These are phyloP conservation scores for Polietes domitor DNA, from an alignment of 2,888 invertebrate species.

Conservation along the genomic window DNA sequence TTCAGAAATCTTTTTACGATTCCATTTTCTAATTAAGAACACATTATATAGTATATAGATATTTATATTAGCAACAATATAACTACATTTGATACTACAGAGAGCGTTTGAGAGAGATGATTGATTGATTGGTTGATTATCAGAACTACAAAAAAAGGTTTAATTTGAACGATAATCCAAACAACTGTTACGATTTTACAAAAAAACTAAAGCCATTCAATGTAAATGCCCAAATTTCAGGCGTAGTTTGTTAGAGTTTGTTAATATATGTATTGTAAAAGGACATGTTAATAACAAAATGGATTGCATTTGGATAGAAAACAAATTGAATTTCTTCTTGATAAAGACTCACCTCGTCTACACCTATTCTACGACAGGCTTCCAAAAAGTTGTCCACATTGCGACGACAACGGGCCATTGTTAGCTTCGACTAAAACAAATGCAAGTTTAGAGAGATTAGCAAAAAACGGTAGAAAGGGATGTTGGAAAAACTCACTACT, in stretches of 20 bases:
- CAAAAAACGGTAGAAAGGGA: background rate
- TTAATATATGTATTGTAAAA: conserved; percentile 28
- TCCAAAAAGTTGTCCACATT: conserved; percentile 98
- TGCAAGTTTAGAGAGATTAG: conserved; percentile 8
- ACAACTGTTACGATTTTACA: conserved; percentile 6
- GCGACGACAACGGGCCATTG: conserved; percentile 95
- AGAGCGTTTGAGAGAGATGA: background rate
- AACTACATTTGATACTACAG: conserved; percentile 13
- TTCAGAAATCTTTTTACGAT: background rate
- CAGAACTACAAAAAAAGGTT: background rate
- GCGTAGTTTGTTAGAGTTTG: conserved; percentile 45
- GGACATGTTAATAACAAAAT: conserved; percentile 41
- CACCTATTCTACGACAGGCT: conserved; percentile 95
- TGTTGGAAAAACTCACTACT: conserved; percentile 85
- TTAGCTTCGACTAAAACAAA: conserved; percentile 92
- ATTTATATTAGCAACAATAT: conserved; percentile 8
- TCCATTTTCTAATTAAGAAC: background rate
- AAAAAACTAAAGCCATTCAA: conserved; percentile 72
- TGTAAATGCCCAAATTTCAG: conserved; percentile 27
- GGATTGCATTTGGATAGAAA: background rate
- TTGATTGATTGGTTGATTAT: background rate
- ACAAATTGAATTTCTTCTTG: background rate
- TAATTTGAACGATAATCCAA: background rate
- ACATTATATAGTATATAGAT: no score
- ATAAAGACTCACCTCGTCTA: conserved; percentile 85